Conservation (phyloP, 2,113 vertebrate species). For the Prionailurus bengalensis region DNA sequence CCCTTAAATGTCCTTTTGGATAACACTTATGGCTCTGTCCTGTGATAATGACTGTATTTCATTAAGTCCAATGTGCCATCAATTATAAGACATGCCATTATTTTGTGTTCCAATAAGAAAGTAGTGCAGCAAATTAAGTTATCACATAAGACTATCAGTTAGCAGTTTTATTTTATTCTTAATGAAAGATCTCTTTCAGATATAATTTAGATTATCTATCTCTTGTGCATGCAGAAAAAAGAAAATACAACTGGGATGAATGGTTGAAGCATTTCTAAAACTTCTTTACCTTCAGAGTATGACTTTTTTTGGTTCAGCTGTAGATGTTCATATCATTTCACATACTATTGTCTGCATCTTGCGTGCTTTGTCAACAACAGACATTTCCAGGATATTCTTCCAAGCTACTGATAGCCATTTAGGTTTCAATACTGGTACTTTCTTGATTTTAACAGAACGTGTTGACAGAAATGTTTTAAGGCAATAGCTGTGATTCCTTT, state of each 20-base stretch:
- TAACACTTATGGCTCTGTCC: background rate
- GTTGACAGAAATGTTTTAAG: background rate
- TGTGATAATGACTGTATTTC: background rate
- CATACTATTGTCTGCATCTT: background rate
- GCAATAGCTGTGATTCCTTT: background rate
- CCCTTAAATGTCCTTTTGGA: background rate
- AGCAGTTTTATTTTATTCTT: background rate
- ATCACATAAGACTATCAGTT: background rate
- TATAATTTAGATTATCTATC: background rate
- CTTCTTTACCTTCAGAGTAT: background rate
- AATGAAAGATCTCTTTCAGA: background rate
- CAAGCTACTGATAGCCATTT: background rate
- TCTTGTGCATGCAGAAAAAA: background rate
- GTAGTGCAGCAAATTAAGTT: background rate
- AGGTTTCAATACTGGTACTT: background rate
- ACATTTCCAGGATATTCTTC: background rate
- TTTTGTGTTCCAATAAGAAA: background rate
- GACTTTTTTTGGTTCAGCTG: background rate
- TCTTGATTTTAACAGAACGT: constrained; percentile 28
- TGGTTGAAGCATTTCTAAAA: background rate
- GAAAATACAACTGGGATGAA: background rate
- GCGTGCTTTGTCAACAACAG: background rate
- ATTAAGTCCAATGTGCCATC: background rate
- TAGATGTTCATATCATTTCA: background rate
- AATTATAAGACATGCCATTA: background rate